These are phyloP conservation scores for Phrixothrix hirtus DNA, from an alignment of 2,888 invertebrate genomes.

Conservation along the genomic window DNA sequence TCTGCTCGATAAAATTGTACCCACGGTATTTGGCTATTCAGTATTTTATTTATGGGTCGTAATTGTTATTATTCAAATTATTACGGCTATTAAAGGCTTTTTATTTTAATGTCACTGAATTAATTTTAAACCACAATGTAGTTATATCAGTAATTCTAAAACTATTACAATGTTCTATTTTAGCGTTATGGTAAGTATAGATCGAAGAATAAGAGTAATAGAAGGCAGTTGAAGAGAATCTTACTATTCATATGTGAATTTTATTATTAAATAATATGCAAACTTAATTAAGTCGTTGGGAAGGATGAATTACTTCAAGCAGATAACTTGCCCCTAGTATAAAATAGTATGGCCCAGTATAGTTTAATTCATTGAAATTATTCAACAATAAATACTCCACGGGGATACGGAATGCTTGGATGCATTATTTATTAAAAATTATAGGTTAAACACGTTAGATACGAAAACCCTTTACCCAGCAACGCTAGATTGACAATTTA, in stretches of 20 bases:
- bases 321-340: neutral
- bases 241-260: conserved; percentile 32
- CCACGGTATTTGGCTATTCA: neutral
- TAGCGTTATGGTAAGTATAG: too few species aligned
- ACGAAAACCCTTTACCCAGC: too few species aligned
- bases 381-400: neutral
- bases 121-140: too few species aligned
- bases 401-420: too few species aligned
- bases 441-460: too few species aligned
- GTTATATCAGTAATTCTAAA: too few species aligned
- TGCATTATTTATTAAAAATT: too few species aligned
- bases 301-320: conserved; percentile 24
- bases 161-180: too few species aligned
- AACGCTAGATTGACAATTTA: too few species aligned
- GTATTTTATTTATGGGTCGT: neutral
- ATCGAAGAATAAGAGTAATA: too few species aligned
- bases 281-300: conserved; percentile 35
- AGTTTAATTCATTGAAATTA: neutral
- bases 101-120: too few species aligned
- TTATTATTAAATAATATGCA: conserved; percentile 37
- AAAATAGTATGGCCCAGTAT: neutral
- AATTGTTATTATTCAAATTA: neutral
- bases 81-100: too few species aligned
- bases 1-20: neutral
- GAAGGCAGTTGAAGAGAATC: conserved; percentile 1